Evolutionary conservation across 2,888 invertebrate species (phyloP).

Genomic region (Temnothorax rugatulus): DNA sequence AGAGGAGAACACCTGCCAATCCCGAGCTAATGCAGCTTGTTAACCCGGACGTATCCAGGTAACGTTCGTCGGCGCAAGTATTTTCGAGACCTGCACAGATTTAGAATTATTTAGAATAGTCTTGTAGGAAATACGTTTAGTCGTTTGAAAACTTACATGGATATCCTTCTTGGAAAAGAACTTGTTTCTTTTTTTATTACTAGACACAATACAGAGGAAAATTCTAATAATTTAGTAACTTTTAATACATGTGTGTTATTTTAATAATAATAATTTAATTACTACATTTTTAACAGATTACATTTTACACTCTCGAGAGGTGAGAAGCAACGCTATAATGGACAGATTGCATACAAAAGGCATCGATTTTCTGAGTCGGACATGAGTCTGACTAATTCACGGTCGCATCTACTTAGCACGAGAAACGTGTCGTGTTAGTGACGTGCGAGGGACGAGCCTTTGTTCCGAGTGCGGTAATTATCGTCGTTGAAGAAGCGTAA

Average conservation of each 20-base stretch:
- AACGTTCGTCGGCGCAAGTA: not conserved
- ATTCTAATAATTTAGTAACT: not conserved
- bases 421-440: not conserved
- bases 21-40: not conserved
- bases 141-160: not conserved
- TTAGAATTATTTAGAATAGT: not conserved
- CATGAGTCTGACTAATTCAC: slow-evolving; percentile 27
- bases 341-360: not conserved
- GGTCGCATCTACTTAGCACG: slow-evolving; percentile 8
- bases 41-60: not conserved
- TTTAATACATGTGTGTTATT: not conserved
- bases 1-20: slow-evolving; percentile 18
- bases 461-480: not conserved
- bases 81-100: not conserved
- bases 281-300: not conserved
- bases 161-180: not conserved
- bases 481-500: slow-evolving; percentile 6
- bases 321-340: not conserved
- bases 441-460: not conserved
- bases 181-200: too few species aligned
- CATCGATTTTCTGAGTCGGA: slow-evolving; percentile 18
- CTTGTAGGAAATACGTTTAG: not conserved
- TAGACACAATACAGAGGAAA: too few species aligned
- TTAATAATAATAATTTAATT: not conserved
- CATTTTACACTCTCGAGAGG: not conserved